These are phyloP conservation scores for Rotaria socialis DNA, from an alignment of 2,888 invertebrate genomes.

Conservation along the genomic window DNA sequence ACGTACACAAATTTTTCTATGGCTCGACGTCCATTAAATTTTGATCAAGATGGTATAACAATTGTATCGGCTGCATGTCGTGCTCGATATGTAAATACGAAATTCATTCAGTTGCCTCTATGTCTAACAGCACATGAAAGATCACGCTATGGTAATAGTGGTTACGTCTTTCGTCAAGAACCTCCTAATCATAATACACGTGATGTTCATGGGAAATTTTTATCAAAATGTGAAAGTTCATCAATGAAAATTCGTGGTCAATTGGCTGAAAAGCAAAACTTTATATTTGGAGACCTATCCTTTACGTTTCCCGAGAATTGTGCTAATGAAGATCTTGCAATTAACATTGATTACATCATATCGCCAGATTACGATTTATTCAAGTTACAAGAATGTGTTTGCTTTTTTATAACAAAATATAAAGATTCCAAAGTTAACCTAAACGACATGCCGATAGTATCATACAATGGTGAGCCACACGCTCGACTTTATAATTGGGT, in stretches of 20 bases:
- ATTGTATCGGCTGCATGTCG: neutral
- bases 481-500: no score
- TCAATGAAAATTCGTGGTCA: no score
- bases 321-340: neutral
- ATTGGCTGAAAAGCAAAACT: neutral
- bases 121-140: neutral
- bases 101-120: neutral
- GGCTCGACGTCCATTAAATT: slow-evolving; percentile 2
- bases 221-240: no score
- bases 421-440: neutral
- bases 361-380: neutral
- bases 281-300: neutral
- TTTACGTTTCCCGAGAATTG: neutral
- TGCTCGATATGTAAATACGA: neutral
- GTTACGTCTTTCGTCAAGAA: no score
- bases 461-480: no score
- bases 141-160: no score
- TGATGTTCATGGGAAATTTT: no score
- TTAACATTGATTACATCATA: neutral
- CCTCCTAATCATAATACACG: no score
- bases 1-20: neutral
- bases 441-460: no score
- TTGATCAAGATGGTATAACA: neutral
- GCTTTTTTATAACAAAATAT: neutral
- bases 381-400: neutral